Evolutionary conservation across 2,113 vertebrate species (phyloP).

Genomic region (Sinocyclocheilus rhinocerous): DNA sequence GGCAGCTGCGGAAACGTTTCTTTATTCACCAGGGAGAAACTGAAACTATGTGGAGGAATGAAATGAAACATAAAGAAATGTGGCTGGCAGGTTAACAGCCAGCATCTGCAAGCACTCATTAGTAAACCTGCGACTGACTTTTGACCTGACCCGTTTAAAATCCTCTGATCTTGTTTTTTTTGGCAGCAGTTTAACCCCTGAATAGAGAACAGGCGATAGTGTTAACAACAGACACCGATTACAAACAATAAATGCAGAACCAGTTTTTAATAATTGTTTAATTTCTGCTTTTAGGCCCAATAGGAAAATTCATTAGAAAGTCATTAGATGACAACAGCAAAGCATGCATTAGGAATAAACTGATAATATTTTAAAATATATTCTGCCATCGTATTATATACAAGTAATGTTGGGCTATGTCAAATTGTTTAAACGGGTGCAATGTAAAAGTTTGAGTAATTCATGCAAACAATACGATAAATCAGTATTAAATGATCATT

Average conservation of each 20-base stretch:
- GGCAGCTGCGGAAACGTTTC: background rate
- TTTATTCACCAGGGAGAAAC: background rate
- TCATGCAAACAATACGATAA: background rate
- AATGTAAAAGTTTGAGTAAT: background rate
- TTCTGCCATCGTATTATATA: too few species aligned
- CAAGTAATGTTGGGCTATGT: background rate
- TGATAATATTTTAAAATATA: background rate
- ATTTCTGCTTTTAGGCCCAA: background rate
- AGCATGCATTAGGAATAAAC: background rate
- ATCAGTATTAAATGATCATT: too few species aligned
- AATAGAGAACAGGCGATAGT: background rate
- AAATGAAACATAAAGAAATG: background rate
- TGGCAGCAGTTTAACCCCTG: background rate
- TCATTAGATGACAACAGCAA: background rate
- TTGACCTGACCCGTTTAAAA: background rate
- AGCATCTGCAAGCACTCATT: slow-evolving; percentile 21
- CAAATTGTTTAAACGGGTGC: background rate
- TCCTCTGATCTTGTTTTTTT: background rate
- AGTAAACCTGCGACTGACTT: background rate
- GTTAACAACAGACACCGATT: background rate
- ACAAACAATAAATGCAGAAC: background rate
- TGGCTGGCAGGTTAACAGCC: background rate
- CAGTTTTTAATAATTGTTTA: too few species aligned
- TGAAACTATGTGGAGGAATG: slow-evolving; percentile 15
- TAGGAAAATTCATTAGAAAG: background rate